phyloP scores from a whole-genome alignment of 2,113 vertebrate genomes.

The Clarias batrachus region DNA sequence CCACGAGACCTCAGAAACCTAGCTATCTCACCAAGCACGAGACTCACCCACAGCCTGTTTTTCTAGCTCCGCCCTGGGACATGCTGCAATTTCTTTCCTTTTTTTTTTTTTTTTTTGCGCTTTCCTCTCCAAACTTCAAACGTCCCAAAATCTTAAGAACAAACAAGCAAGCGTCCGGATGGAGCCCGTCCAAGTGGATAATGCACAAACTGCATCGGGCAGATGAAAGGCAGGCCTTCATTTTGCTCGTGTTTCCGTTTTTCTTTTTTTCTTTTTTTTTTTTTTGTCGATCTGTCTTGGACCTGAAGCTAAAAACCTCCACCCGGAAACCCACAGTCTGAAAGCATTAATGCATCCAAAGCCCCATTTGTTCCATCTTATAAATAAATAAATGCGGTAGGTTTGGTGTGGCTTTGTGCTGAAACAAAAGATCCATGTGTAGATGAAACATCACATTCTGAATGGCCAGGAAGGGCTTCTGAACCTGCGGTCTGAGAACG shows the following conservation, averaged over 20 bases:
- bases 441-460: background rate
- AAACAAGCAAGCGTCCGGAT: conserved; percentile 20
- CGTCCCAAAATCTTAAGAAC: conserved; percentile 27
- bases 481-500: background rate
- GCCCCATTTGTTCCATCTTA: conserved; percentile 24
- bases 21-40: background rate
- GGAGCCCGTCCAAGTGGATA: conserved; percentile 26
- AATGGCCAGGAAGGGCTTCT: background rate
- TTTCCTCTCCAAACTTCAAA: conserved; percentile 2
- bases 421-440: background rate
- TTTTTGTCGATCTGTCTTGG: background rate
- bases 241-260: background rate
- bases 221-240: conserved; percentile 10
- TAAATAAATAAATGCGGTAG: conserved; percentile 23
- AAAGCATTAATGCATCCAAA: conserved; percentile 35
- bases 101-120: background rate
- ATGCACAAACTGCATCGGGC: conserved; percentile 6
- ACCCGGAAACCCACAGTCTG: conserved; percentile 8
- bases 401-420: conserved; percentile 21
- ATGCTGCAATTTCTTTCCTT: background rate
- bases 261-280: background rate
- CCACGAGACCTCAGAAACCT: conserved; percentile 30
- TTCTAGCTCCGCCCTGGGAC: background rate
- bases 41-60: conserved; percentile 7
- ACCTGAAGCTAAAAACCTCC: conserved; percentile 1